Evolutionary conservation across 2,888 invertebrate species (phyloP), one percentile per base, ranked within the genome.

Genomic region (Branchinecta sandiegonensis): DNA sequence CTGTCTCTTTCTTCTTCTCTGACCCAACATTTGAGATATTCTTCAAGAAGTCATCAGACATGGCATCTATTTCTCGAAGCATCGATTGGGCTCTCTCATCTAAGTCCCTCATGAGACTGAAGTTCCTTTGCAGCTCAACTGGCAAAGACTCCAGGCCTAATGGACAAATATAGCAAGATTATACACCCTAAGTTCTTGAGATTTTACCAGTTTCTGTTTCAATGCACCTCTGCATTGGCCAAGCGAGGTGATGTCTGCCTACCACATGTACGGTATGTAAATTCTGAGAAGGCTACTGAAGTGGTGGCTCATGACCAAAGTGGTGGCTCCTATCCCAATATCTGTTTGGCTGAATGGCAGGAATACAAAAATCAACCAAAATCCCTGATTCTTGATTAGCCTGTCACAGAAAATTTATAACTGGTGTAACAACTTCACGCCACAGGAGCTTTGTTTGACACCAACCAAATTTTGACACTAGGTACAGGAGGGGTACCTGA

Each of bases 61-160:
- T 81, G 76, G 85, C 84, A 79, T 96, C 95, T 72, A 95, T 93
- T 76, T 89, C 90, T 80, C 89, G 88, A 80, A 75, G 85, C 82
- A 94, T 74, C 72, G 75, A 75, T 79, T 92, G 93, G 7, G 94
- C 92, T 75, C 94, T 84, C 72, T 91, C 87, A 77, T 97, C 96
- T 72, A 96, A 81, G 80, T 96, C 94, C 72, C 94, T 81, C 95
- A 97, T 95, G 73, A 95, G 80, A 73, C 89, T 94, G 76, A 97
- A 95, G 80, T 96, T 96, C 72, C 95, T 84, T 78, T 94, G 92
- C 71, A 97, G 80, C 80, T 96, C 96, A 73, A 90, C 89, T 1
- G 96, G 96, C 72, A 97, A 81, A 78, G 93, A 90, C 79, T 96
- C 96, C 74, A 97, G 84, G 80, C 89, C 90, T 90, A 72, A 66